Percentiles rank a stretch among this genome's conserved stretches.
Evolutionary conservation across 2,888 invertebrate genomes (phyloP).

Genomic region (Apotomis turbidana): DNA sequence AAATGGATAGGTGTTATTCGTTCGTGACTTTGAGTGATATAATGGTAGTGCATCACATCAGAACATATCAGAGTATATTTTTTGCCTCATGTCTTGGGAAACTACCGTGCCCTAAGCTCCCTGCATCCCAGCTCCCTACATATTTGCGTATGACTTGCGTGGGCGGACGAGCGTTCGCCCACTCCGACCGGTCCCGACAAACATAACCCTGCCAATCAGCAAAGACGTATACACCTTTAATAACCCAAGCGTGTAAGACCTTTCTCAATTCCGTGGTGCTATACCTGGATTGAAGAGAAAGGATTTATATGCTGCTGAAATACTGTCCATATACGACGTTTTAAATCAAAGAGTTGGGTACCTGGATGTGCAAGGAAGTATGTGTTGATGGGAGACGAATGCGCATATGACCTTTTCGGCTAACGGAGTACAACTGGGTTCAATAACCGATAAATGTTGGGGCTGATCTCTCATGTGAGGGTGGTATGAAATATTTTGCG

Average conservation of each 20-base stretch:
- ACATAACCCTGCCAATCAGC: constrained; percentile 7
- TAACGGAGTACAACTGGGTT: constrained; percentile 14
- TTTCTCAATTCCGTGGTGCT: neutral
- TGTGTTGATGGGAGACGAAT: neutral
- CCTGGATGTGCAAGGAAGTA: neutral
- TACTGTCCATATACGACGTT: neutral
- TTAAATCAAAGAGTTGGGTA: neutral
- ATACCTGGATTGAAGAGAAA: neutral
- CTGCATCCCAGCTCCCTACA: constrained; percentile 4
- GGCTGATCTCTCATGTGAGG: neutral
- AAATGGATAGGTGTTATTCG: no score
- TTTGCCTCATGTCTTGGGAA: neutral
- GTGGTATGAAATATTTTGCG: constrained; percentile 9
- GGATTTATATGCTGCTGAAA: neutral
- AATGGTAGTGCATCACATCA: no score
- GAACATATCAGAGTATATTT: no score
- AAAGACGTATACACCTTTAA: neutral
- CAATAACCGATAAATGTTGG: constrained; percentile 10
- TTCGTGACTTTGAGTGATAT: no score
- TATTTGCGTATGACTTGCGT: constrained; percentile 15
- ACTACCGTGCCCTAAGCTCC: neutral
- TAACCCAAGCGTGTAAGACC: neutral
- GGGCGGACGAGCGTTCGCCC: constrained; percentile 16
- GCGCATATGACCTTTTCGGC: constrained; percentile 10
- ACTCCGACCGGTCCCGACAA: constrained; percentile 17